Evolutionary conservation across 2,888 invertebrate species (phyloP).

Genomic region (Euclidia mi): DNA sequence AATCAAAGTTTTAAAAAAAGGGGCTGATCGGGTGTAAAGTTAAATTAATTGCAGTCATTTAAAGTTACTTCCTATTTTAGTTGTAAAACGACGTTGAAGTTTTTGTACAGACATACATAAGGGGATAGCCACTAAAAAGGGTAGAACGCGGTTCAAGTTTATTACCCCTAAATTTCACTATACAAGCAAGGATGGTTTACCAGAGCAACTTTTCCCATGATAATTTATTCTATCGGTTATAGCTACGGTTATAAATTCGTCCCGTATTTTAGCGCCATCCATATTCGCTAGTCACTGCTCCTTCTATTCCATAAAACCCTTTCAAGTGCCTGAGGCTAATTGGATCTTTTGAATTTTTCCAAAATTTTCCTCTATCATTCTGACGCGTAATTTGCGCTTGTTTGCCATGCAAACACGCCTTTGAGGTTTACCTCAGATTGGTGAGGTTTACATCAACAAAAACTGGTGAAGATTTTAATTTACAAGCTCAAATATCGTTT

Average conservation of each 20-base stretch:
- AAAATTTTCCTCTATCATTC: constrained; percentile 81
- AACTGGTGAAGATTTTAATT: constrained; percentile 23
- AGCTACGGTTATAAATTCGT: constrained; percentile 66
- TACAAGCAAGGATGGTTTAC: constrained; percentile 46
- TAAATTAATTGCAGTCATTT: constrained; percentile 42
- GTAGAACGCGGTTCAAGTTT: constrained; percentile 37
- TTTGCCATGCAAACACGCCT: constrained; percentile 70
- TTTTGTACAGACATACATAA: constrained; percentile 41
- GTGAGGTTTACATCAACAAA: constrained; percentile 27
- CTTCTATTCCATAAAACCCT: constrained; percentile 74
- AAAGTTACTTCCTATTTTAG: constrained; percentile 32
- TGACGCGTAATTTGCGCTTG: constrained; percentile 59
- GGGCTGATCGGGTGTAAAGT: constrained; percentile 22
- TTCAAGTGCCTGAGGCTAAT: constrained; percentile 78
- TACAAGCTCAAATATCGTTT: constrained; percentile 8
- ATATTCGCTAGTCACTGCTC: constrained; percentile 77
- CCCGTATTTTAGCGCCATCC: constrained; percentile 72
- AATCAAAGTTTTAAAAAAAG: constrained; percentile 10
- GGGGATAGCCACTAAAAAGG: constrained; percentile 30
- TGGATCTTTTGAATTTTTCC: constrained; percentile 81
- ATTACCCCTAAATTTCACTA: constrained; percentile 47
- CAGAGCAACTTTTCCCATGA: constrained; percentile 44
- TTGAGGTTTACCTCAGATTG: constrained; percentile 55
- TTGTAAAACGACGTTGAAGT: constrained; percentile 29
- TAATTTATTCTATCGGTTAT: constrained; percentile 73